These are phyloP conservation scores for Monochamus alternatus DNA, from an alignment of 2,888 invertebrate genomes.

Conservation along the genomic window DNA sequence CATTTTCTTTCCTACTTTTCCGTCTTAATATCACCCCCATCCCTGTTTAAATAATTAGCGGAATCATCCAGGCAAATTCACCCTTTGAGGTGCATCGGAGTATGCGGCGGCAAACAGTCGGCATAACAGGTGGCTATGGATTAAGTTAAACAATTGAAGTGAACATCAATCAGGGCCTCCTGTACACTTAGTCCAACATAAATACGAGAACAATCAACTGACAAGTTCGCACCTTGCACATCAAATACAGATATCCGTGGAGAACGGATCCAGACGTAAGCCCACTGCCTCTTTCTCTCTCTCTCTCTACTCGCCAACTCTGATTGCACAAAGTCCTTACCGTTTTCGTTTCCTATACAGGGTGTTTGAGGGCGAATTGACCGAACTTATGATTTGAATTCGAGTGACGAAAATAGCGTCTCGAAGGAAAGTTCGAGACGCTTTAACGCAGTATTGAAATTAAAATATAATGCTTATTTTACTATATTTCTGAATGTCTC, in stretches of 20 bases:
- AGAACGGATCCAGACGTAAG: conserved; percentile 10
- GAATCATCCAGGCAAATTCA: conserved; percentile 49
- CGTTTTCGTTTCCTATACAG: conserved; percentile 18
- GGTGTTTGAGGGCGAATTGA: too few species aligned
- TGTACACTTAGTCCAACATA: conserved; percentile 63
- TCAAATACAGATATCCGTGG: conserved; percentile 60
- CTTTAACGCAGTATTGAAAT: too few species aligned
- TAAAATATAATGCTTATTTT: too few species aligned
- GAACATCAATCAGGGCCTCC: conserved; percentile 64
- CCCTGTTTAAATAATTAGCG: conserved; percentile 42
- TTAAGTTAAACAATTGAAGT: conserved; percentile 66
- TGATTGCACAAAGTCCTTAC: conserved; percentile 41
- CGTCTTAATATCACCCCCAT: not conserved
- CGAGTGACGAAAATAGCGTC: too few species aligned
- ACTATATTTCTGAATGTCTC: too few species aligned
- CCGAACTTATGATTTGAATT: too few species aligned
- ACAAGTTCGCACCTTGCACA: conserved; percentile 63
- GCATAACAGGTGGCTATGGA: conserved; percentile 60
- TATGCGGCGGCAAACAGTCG: conserved; percentile 53
- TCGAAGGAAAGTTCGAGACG: too few species aligned
- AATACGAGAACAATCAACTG: conserved; percentile 64
- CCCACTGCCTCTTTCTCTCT: not conserved
- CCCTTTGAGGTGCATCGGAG: conserved; percentile 55
- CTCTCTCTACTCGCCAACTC: conserved; percentile 12
- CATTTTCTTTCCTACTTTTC: not conserved